Base-by-base conservation (phyloP, 2,113 vertebrate genomes). In the Cariama cristata region DNA sequence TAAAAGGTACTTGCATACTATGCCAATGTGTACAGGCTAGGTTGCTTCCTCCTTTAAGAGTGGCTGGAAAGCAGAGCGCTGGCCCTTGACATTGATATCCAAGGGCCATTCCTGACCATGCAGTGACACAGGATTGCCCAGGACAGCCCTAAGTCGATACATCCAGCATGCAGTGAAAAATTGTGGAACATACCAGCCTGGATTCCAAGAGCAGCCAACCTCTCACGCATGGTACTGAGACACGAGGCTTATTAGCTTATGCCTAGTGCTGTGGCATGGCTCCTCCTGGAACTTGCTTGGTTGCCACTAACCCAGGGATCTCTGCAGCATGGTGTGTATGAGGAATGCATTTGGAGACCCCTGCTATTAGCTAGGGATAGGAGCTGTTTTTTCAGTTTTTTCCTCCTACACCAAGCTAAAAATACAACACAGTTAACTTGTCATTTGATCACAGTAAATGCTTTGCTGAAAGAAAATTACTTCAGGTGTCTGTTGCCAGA, bases 321-420 rank as follows among this genome's bases (percentile, higher is more conserved):
- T 90, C n/a, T 82, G 95, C 91, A 72, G 62, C 1, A 1, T 17
- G 66, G 17, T 56, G 40, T 11, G 2, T 59, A n/a, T 68, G 66
- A 79, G 71, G 71, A 86, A 82, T 62, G 79, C 77, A 53, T 79
- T 90, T 52, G 76, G 87, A 90, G 92, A 90, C 93, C 95, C 74
- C 71, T 62, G 49, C 45, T 87, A 93, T 50, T 79, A 93, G 84
- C 84, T 82, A 93, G 79, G 91, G 77, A 86, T 88, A 87, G 76
- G 40, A 95, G 80, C 73, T 95, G 91, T 14, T 87, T 96, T 87
- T 95, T 90, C 93, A 95, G 67, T 95, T 30, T 93, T 88, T 95
- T 93, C 87, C 94, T 94, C 94, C 95, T 35, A 95, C 94, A 94
- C 81, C 50, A 77, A 88, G 84, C 94, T 96, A 97, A 95, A 97